phyloP scores from a whole-genome alignment of 2,797 vertebrate genomes.

The Nannoperca obscura region DNA sequence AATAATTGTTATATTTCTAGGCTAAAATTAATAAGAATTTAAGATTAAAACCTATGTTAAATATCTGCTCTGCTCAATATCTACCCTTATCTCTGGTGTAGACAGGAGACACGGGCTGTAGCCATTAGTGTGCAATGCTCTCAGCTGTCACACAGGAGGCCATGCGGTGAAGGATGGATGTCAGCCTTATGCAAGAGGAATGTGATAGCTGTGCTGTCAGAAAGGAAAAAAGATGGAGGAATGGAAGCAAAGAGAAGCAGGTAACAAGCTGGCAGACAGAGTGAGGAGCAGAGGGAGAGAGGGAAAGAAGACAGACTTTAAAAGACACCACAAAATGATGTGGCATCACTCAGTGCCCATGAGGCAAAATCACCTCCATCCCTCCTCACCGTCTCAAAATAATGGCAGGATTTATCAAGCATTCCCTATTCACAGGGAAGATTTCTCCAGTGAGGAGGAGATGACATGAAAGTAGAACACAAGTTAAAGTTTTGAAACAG shows the following conservation, averaged over 20 bases:
- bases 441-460: slow-evolving; percentile 33
- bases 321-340: slow-evolving; percentile 48
- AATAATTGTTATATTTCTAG: too few species aligned
- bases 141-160: slow-evolving; percentile 51
- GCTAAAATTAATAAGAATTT: neutral
- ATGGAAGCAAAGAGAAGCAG: slow-evolving; percentile 31
- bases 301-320: slow-evolving; percentile 21
- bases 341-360: slow-evolving; percentile 33
- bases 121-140: slow-evolving; percentile 38
- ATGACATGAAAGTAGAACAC: slow-evolving; percentile 46
- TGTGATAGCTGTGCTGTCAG: slow-evolving; percentile 47
- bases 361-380: slow-evolving; percentile 46
- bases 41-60: neutral
- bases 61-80: neutral
- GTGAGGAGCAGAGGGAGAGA: slow-evolving; percentile 8
- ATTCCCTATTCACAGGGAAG: slow-evolving; percentile 16
- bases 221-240: slow-evolving; percentile 35
- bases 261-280: slow-evolving; percentile 28
- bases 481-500: slow-evolving; percentile 32
- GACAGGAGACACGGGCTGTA: slow-evolving; percentile 16
- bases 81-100: neutral
- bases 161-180: slow-evolving; percentile 60
- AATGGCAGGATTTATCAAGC: slow-evolving; percentile 44
- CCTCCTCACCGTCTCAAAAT: slow-evolving; percentile 12
- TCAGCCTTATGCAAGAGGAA: slow-evolving; percentile 65